These are phyloP conservation scores for Macaria notata DNA, from an alignment of 2,888 invertebrate genomes.

Conservation along the genomic window DNA sequence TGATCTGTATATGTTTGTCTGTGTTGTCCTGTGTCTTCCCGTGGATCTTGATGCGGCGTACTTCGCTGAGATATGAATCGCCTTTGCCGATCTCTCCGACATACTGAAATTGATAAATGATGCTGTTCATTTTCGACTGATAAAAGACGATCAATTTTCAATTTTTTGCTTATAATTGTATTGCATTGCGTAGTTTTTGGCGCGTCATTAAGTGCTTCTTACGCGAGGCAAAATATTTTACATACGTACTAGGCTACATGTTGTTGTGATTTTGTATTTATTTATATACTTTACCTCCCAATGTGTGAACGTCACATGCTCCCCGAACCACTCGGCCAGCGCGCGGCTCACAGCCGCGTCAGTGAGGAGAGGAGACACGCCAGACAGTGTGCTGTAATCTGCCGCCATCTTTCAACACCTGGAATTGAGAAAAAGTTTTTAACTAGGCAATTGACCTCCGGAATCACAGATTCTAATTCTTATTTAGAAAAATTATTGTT, in stretches of 20 bases:
- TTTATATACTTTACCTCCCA: constrained; percentile 58
- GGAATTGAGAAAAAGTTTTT: no score
- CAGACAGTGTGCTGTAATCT: constrained; percentile 52
- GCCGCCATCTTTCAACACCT: constrained; percentile 33
- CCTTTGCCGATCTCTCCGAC: constrained; percentile 81
- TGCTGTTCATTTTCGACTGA: no score
- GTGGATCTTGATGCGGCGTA: constrained; percentile 82
- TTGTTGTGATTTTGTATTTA: no score
- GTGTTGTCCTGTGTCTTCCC: constrained; percentile 57
- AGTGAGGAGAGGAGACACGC: constrained; percentile 59
- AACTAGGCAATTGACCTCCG: no score
- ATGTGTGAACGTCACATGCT: constrained; percentile 55
- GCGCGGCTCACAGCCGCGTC: constrained; percentile 53
- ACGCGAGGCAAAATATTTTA: no score
- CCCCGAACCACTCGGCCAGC: constrained; percentile 63
- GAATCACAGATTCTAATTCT: no score
- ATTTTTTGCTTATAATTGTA: no score
- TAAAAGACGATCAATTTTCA: no score
- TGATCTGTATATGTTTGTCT: constrained; percentile 69
- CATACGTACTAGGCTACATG: no score
- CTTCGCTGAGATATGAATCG: constrained; percentile 86
- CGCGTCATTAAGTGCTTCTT: no score
- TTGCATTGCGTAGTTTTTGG: no score
- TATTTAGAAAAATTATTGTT: no score
- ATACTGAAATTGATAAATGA: constrained; percentile 48